Percentiles rank a stretch among this genome's conserved stretches.
These are phyloP conservation scores for Kuschelorhynchus macadamiae DNA, from an alignment of 2,888 invertebrate genomes.

Conservation along the genomic window DNA sequence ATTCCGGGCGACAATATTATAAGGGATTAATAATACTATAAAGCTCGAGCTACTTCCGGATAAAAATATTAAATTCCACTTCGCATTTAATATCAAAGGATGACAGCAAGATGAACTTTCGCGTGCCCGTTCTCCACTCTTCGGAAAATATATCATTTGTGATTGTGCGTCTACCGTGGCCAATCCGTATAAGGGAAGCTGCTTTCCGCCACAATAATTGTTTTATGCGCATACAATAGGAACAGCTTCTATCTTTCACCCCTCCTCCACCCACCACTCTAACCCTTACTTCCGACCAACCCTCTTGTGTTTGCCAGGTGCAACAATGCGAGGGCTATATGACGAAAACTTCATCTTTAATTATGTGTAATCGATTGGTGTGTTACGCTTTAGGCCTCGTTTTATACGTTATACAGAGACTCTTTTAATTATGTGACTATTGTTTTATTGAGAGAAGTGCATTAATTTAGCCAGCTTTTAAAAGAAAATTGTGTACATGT, in stretches of 20 bases:
- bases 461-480: too few relatives aligned
- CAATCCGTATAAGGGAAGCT: constrained; percentile 65
- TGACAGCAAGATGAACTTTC: constrained; percentile 54
- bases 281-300: constrained; percentile 44
- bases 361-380: constrained; percentile 34
- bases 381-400: too few relatives aligned
- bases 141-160: constrained; percentile 60
- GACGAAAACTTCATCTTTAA: constrained; percentile 54
- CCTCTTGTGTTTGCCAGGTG: constrained; percentile 54
- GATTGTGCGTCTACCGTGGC: constrained; percentile 67
- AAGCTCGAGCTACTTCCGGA: constrained; percentile 1
- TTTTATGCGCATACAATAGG: constrained; percentile 67
- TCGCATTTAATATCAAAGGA: constrained; percentile 58
- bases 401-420: too few relatives aligned
- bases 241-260: constrained; percentile 56
- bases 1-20: too few relatives aligned
- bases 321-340: constrained; percentile 54
- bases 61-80: constrained; percentile 38
- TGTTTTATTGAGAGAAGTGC: too few relatives aligned
- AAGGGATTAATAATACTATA: too few relatives aligned
- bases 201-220: constrained; percentile 69
- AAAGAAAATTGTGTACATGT: too few relatives aligned
- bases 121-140: constrained; percentile 15
- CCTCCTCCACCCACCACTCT: constrained; percentile 48
- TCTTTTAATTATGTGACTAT: too few relatives aligned